Percentiles rank a stretch among this genome's conserved stretches.
Conservation (phyloP, 2,113 vertebrate species). For the Phalacrocorax pelagicus region DNA sequence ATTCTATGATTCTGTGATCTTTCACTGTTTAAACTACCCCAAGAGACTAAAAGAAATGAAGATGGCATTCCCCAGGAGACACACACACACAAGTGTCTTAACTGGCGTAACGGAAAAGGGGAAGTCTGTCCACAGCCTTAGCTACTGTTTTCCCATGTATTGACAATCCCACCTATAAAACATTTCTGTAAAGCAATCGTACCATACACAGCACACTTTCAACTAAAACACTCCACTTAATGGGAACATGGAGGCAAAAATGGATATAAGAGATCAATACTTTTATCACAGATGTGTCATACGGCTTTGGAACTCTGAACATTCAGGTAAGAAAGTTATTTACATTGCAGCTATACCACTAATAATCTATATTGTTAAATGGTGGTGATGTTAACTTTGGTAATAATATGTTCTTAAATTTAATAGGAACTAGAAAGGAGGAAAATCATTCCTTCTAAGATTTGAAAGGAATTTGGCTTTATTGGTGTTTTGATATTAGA, state of each 20-base stretch:
- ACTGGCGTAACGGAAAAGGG: neutral
- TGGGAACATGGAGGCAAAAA: neutral
- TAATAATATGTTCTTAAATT: neutral
- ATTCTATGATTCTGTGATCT: neutral
- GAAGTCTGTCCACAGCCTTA: neutral
- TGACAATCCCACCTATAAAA: neutral
- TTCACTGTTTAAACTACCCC: neutral
- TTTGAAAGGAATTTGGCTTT: neutral
- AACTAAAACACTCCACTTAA: neutral
- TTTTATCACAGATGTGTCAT: neutral
- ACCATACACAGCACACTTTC: neutral
- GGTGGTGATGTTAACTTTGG: neutral
- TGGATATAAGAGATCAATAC: neutral
- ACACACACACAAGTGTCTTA: neutral
- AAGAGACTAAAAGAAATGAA: neutral
- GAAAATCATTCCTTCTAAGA: neutral
- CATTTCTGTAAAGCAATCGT: neutral
- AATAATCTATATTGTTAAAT: neutral
- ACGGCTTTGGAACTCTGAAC: neutral
- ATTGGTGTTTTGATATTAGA: neutral
- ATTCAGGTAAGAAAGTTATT: neutral
- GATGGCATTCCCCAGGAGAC: neutral
- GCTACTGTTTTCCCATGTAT: neutral
- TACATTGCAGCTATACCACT: neutral
- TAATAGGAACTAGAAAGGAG: neutral